Evolutionary conservation across 2,888 invertebrate genomes (phyloP), one percentile per base, ranked within the genome.

Genomic region (Sminthurides aquaticus): DNA sequence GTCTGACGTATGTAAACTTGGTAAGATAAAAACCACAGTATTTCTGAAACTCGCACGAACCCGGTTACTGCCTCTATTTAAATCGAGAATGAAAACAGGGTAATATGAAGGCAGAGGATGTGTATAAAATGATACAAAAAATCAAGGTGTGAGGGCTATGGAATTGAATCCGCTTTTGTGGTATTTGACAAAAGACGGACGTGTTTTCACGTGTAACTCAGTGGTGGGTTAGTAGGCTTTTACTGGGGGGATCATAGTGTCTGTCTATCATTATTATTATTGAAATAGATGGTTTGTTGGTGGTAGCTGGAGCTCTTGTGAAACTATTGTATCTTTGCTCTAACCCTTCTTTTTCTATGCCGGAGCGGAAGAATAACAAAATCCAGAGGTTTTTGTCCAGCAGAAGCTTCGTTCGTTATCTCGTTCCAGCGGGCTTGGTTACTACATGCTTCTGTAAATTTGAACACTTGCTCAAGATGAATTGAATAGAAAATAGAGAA

Each of bases 121-220:
- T n/a, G n/a, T n/a, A n/a, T n/a, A n/a, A n/a, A n/a, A n/a, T n/a
- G n/a, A n/a, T 34, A 34, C 15, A 28, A 28, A 57, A 57, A 57
- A 57, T 57, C 57, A 57, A 57, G 57, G 57, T 57, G 57, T 57
- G 57, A 57, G 57, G 57, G 57, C 57, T 57, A 2, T 20, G 28
- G 57, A 20, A 57, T 34, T 5, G 43, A 34, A 34, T 34, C 20
- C 15, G 26, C 28, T 57, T 57, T 25, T 57, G 57, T 25, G n/a
- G 11, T 20, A 8, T 57, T 28, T 57, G 27, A 57, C 57, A 57
- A 34, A 34, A 34, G 43, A 34, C 43, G 43, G 43, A 57, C 57
- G 28, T 57, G 57, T 57, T 57, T 57, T 57, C 57, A 57, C 28
- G 57, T 57, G 57, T 57, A 57, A 28, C 57, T 57, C 57, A 57